Percentiles rank a stretch among this genome's conserved stretches.
phyloP scores from a whole-genome alignment of 2,888 invertebrate species.

The Athalia cordata region DNA sequence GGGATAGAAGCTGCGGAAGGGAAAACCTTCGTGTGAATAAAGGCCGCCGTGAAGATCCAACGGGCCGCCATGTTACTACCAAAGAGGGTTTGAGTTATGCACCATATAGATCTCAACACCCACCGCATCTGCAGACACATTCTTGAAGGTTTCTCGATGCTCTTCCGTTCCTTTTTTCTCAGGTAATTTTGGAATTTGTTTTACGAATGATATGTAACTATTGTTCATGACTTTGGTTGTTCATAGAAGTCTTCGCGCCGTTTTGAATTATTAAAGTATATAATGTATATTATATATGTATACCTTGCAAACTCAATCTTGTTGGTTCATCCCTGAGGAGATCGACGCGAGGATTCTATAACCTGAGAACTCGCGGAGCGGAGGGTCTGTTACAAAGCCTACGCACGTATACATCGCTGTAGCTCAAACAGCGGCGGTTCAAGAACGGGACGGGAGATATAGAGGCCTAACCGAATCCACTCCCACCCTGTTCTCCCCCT shows the following conservation, averaged over 20 bases:
- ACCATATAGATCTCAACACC: neutral
- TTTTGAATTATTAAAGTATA: conserved; percentile 35
- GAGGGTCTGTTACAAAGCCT: conserved; percentile 49
- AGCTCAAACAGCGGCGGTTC: conserved; percentile 40
- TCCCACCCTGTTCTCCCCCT: conserved; percentile 58
- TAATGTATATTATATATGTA: neutral
- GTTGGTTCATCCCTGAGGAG: conserved; percentile 34
- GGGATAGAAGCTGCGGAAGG: conserved; percentile 47
- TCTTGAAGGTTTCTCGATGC: neutral
- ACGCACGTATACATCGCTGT: conserved; percentile 44
- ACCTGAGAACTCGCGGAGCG: conserved; percentile 43
- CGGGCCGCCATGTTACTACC: conserved; percentile 22
- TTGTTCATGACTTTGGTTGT: neutral
- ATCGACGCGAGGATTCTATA: conserved; percentile 32
- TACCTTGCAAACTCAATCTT: conserved; percentile 36
- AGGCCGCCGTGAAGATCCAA: conserved; percentile 31
- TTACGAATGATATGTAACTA: too few species aligned
- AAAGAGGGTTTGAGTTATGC: neutral
- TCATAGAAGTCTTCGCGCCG: conserved; percentile 32
- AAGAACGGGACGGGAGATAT: conserved; percentile 52
- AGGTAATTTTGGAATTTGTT: too few species aligned
- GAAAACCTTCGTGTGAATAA: conserved; percentile 6
- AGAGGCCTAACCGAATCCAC: conserved; percentile 70
- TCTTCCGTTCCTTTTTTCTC: neutral
- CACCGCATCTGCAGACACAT: neutral